Evolutionary conservation across 2,113 vertebrate genomes (phyloP).

Genomic region (Xenus cinereus): DNA sequence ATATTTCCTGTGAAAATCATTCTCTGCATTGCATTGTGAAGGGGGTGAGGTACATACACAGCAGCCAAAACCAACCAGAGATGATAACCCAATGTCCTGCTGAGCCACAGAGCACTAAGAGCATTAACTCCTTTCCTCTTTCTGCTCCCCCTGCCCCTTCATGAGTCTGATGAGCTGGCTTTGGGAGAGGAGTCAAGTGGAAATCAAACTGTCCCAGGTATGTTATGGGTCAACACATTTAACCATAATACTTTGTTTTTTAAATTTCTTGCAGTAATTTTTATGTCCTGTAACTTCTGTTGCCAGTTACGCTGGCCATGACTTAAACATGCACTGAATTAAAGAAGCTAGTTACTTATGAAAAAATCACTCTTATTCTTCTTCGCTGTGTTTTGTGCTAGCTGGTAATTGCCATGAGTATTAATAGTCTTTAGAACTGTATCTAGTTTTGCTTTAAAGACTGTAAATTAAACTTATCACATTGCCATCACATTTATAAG

Average conservation of each 20-base stretch:
- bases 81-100: neutral
- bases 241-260: neutral
- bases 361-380: neutral
- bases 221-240: neutral
- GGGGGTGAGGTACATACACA: neutral
- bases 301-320: neutral
- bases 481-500: neutral
- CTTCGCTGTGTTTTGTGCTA: neutral
- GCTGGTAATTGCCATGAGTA: neutral
- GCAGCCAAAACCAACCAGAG: neutral
- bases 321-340: neutral
- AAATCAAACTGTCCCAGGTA: neutral
- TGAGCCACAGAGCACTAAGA: neutral
- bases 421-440: neutral
- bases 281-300: neutral
- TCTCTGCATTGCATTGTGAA: neutral
- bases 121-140: neutral
- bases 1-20: neutral
- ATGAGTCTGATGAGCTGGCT: neutral
- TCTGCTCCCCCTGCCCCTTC: neutral
- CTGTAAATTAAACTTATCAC: neutral
- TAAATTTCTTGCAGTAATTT: neutral
- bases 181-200: neutral
- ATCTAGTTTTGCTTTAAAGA: neutral
- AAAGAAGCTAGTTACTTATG: neutral